Percentiles rank a stretch among this genome's conserved stretches.
These are phyloP conservation scores for Rhadinocentrus ornatus DNA, from an alignment of 2,797 vertebrate species.

Conservation along the genomic window DNA sequence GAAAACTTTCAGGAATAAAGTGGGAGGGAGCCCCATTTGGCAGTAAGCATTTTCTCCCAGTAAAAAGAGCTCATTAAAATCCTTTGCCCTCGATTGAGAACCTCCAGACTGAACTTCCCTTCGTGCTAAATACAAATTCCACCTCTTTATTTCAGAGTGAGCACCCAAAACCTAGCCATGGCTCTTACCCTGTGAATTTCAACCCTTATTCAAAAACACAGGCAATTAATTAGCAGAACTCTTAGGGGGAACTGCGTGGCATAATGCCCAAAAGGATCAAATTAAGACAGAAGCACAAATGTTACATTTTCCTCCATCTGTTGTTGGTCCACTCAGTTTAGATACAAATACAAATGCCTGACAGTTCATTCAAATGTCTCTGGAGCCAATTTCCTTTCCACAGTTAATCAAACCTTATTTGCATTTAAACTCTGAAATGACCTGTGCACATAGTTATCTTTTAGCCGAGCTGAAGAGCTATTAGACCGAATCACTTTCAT, in stretches of 20 bases:
- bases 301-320: conserved; percentile 4
- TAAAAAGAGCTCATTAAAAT: conserved; percentile 69
- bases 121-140: conserved; percentile 62
- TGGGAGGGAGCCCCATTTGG: conserved; percentile 36
- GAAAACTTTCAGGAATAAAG: conserved; percentile 34
- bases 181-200: conserved; percentile 22
- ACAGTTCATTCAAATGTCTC: conserved; percentile 22
- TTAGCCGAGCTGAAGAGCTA: conserved; percentile 33
- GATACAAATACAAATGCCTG: conserved; percentile 18
- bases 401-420: conserved; percentile 40
- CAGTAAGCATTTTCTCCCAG: conserved; percentile 47
- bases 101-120: conserved; percentile 46
- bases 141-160: conserved; percentile 28
- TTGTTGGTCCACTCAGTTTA: neutral
- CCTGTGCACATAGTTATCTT: conserved; percentile 34
- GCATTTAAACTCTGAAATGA: conserved; percentile 38
- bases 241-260: neutral
- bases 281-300: conserved; percentile 20
- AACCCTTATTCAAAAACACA: conserved; percentile 40
- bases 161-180: conserved; percentile 21
- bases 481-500: conserved; percentile 33
- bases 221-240: conserved; percentile 40
- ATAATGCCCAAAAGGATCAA: conserved; percentile 1
- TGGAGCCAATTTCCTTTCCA: conserved; percentile 29
- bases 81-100: conserved; percentile 55